Evolutionary conservation across 2,888 invertebrate species (phyloP).

Genomic region (Leptinotarsa peninsularis): DNA sequence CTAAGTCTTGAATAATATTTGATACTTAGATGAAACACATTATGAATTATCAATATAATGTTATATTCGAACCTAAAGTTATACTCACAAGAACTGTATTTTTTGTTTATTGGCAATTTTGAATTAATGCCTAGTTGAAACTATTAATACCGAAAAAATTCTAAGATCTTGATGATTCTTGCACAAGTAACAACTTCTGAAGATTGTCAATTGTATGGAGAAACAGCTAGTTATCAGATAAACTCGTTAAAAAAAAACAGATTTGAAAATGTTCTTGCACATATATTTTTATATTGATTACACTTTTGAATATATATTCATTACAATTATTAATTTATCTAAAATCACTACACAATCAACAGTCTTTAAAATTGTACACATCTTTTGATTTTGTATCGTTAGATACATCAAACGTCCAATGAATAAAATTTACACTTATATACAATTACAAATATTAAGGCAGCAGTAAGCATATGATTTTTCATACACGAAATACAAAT

Average conservation of each 20-base stretch:
- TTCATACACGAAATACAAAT: neutral
- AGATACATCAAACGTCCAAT: neutral
- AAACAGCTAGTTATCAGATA: neutral
- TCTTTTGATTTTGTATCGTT: constrained; percentile 25
- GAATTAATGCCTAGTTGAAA: too few relatives aligned
- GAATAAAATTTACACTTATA: constrained; percentile 37
- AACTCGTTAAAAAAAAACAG: neutral
- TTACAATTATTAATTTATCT: constrained; percentile 20
- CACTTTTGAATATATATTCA: constrained; percentile 30
- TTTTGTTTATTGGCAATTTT: too few relatives aligned
- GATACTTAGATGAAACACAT: too few relatives aligned
- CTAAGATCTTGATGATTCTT: too few relatives aligned
- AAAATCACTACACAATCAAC: constrained; percentile 44
- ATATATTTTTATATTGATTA: constrained; percentile 32
- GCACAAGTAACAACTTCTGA: too few relatives aligned
- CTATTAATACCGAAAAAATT: too few relatives aligned
- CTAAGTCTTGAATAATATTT: too few relatives aligned
- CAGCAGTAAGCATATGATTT: constrained; percentile 43
- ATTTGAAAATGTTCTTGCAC: neutral
- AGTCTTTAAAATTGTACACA: constrained; percentile 59
- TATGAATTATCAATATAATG: too few relatives aligned
- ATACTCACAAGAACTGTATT: too few relatives aligned
- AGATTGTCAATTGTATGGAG: too few relatives aligned
- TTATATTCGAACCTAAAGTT: too few relatives aligned
- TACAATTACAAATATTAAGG: constrained; percentile 47